A percentile compares a stretch with the other conserved stretches of the same genome.
Evolutionary conservation across 2,113 vertebrate species (phyloP).

Genomic region (Scomber scombrus): DNA sequence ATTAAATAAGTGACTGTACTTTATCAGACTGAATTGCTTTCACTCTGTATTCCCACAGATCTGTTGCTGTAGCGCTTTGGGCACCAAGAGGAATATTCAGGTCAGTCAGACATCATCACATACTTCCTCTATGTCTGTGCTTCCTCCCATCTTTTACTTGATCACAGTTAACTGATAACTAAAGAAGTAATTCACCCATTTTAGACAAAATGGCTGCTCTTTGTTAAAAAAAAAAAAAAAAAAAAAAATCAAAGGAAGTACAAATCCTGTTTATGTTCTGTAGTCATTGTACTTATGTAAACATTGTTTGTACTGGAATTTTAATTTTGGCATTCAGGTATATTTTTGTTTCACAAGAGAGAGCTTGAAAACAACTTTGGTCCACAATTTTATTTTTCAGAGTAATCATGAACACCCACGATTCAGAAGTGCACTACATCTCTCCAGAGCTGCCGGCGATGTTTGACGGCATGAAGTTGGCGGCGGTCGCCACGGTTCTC

Average conservation of each 20-base stretch:
- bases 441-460: slow-evolving; percentile 95
- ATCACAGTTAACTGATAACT: not conserved
- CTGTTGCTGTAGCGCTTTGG: slow-evolving; percentile 24
- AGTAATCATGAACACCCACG: slow-evolving; percentile 79
- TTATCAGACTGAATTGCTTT: slow-evolving; percentile 36
- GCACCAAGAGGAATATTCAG: slow-evolving; percentile 35
- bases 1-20: slow-evolving; percentile 36
- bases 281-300: not conserved
- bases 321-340: not conserved
- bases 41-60: slow-evolving; percentile 48
- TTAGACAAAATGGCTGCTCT: not conserved
- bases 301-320: not conserved
- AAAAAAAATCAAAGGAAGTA: not conserved
- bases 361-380: not conserved
- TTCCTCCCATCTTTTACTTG: not conserved
- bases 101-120: slow-evolving; percentile 27
- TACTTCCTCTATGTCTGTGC: not conserved
- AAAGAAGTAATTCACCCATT: not conserved
- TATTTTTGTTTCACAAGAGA: not conserved
- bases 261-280: not conserved
- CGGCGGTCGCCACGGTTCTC: slow-evolving; percentile 94
- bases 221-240: no score
- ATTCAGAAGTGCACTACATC: slow-evolving; percentile 80
- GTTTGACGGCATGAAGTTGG: slow-evolving; percentile 97
- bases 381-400: slow-evolving; percentile 58